Percentiles rank a stretch among this genome's conserved stretches.
These are phyloP conservation scores for Rugalucina vietnamica DNA, from an alignment of 2,888 invertebrate genomes.

Conservation along the genomic window DNA sequence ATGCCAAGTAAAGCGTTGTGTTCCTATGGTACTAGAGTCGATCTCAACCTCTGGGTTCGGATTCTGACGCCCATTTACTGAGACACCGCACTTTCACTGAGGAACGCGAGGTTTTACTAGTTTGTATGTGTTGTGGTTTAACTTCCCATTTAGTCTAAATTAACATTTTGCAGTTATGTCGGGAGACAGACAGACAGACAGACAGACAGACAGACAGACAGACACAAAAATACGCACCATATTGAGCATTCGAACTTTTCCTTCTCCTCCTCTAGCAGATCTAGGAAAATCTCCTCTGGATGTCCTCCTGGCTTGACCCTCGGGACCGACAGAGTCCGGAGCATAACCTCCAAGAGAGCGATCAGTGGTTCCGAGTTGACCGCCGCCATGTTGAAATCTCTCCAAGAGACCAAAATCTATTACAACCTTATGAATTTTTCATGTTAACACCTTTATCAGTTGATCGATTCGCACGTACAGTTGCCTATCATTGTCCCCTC, in stretches of 20 bases:
- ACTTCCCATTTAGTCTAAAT: too few relatives aligned
- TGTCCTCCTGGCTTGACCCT: slow-evolving; percentile 80
- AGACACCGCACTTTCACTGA: too few relatives aligned
- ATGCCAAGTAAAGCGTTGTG: too few relatives aligned
- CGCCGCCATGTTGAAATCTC: slow-evolving; percentile 47
- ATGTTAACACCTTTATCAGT: background rate
- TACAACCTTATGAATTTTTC: background rate
- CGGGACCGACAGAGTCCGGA: slow-evolving; percentile 65
- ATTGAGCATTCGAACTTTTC: slow-evolving; percentile 80
- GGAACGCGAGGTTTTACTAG: too few relatives aligned
- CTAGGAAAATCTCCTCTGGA: slow-evolving; percentile 80
- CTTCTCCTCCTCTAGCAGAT: slow-evolving; percentile 78
- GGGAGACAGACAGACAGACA: too few relatives aligned
- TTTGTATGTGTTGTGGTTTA: too few relatives aligned
- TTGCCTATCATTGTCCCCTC: background rate
- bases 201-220: too few relatives aligned
- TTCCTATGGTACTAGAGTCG: too few relatives aligned
- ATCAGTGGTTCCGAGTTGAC: slow-evolving; percentile 67
- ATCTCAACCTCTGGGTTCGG: too few relatives aligned
- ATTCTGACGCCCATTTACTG: too few relatives aligned
- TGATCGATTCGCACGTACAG: background rate
- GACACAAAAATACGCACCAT: too few relatives aligned
- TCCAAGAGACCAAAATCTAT: background rate
- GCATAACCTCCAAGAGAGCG: slow-evolving; percentile 75
- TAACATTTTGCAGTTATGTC: too few relatives aligned